Conservation (phyloP, 2,113 vertebrate species). For the Coreoperca whiteheadi region DNA sequence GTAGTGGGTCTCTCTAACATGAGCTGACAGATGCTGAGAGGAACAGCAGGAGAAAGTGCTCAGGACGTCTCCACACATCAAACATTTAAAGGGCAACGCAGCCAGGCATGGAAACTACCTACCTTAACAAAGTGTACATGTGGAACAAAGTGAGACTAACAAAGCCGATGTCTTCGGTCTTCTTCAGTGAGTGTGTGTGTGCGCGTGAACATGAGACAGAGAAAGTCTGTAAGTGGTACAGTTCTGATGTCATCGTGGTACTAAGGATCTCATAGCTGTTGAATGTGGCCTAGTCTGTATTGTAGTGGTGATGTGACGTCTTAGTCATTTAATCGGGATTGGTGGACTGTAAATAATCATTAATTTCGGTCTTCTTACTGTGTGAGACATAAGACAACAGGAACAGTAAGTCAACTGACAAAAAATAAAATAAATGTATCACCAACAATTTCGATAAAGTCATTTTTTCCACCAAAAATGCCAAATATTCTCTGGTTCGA, state of each 20-base stretch:
- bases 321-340: background rate
- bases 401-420: no score
- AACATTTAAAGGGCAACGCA: constrained; percentile 73
- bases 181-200: background rate
- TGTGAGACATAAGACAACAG: background rate
- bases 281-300: background rate
- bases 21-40: constrained; percentile 55
- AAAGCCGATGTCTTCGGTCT: background rate
- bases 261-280: background rate
- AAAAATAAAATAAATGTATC: no score
- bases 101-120: constrained; percentile 14
- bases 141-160: constrained; percentile 38
- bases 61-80: constrained; percentile 65
- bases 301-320: background rate
- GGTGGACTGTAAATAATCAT: background rate
- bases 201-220: background rate
- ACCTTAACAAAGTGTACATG: constrained; percentile 30
- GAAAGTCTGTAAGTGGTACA: background rate
- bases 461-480: no score
- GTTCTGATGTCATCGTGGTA: background rate
- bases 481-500: background rate
- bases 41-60: constrained; percentile 46
- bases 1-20: constrained; percentile 4
- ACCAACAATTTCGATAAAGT: no score
- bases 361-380: background rate